Evolutionary conservation across 2,113 vertebrate genomes (phyloP).

Genomic region (Syngnathus scovelli): DNA sequence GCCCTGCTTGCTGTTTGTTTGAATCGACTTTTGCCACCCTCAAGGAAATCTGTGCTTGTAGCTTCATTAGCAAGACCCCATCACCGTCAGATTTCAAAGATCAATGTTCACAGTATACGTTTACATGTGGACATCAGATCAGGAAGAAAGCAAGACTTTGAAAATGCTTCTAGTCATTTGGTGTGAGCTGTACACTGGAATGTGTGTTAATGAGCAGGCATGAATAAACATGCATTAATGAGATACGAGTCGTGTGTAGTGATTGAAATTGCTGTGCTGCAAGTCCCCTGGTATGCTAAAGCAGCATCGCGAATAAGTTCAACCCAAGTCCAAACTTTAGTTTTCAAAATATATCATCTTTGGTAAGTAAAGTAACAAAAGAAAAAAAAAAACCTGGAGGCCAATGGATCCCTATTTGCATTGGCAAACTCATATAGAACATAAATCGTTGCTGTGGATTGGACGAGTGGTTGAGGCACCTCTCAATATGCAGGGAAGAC

Average conservation of each 20-base stretch:
- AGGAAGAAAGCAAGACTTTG: not conserved
- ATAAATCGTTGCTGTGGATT: constrained; percentile 25
- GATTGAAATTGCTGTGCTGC: not conserved
- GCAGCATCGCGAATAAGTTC: not conserved
- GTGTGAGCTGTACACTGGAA: not conserved
- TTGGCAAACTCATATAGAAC: constrained; percentile 4
- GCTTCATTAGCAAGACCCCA: constrained; percentile 29
- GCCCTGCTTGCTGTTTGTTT: constrained; percentile 29
- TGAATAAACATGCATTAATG: constrained; percentile 1
- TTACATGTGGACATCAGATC: not conserved
- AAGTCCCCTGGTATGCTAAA: not conserved
- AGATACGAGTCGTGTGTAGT: not conserved
- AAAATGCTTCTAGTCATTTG: not conserved
- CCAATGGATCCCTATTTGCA: not conserved
- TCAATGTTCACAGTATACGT: not conserved
- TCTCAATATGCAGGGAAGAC: constrained; percentile 28
- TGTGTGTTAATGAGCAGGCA: constrained; percentile 1
- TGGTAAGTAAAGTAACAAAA: constrained; percentile 11
- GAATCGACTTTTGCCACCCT: constrained; percentile 11
- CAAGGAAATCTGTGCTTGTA: constrained; percentile 17
- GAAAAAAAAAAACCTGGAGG: not conserved
- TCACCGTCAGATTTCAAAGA: constrained; percentile 7
- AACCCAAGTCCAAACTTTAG: not conserved
- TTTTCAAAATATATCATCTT: not conserved
- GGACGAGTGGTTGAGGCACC: constrained; percentile 31